Evolutionary conservation across 2,797 vertebrate genomes (phyloP), one percentile per base, ranked within the genome.

Genomic region (Chloroceryle inda): DNA sequence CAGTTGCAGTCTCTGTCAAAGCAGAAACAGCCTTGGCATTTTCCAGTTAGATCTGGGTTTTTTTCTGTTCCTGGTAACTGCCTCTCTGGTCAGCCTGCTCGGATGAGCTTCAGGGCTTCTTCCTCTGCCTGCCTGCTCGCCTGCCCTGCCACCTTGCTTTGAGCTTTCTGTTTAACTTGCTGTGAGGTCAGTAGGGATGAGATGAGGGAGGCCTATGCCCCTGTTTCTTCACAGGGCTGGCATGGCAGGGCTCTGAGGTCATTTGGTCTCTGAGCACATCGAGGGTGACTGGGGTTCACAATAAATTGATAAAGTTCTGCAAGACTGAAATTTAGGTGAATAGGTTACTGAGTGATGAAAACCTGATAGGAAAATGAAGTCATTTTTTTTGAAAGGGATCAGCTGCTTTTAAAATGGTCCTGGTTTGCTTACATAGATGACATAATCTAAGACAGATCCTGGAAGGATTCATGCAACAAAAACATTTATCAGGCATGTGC

Each of bases 391-490:
- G 31, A 45, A 85, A 47, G 73, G 44, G 3, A 80, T 40, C 72
- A 55, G 31, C 52, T 90, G 67, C 66, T 67, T 95, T 88, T 91
- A 76, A 96, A 87, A 69, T 38, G 17, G 72, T 59, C 53, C 23
- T 80, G 29, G 29, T 95, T 91, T 82, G 82, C 84, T 83, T 89
- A 52, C 33, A 89, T 52, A 75, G 66, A 66, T 63, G 74, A 92
- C 33, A 15, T 74, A 79, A 86, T 88, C 35, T 79, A 81, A 94
- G 53, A 66, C 45, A 96, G 86, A 92, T 71, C 42, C 49, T 95
- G 50, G 29, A 85, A 86, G 23, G 71, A 62, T 24, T 52, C 68
- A n/a, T 11, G 24, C 13, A 89, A 40, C 62, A 87, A 75, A 81
- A 77, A 67, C 6, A 3, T 94, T 89, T 95, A 83, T 49, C 89